Percentiles rank a stretch among this genome's conserved stretches.
Evolutionary conservation across 2,888 invertebrate species (phyloP).

Genomic region (Ochropleura leucogaster): DNA sequence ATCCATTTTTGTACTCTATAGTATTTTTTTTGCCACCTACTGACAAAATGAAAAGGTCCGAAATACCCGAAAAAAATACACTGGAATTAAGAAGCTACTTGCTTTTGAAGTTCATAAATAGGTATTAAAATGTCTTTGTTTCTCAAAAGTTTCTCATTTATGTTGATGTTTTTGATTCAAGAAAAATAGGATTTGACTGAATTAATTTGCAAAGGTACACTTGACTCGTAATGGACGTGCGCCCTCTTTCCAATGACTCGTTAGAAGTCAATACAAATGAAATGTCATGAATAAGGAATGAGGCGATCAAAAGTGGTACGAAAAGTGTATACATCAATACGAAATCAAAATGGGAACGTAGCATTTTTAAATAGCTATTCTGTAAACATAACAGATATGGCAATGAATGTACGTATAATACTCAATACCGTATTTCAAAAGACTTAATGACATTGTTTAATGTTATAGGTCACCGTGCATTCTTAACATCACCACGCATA

Average conservation of each 20-base stretch:
- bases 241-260: constrained; percentile 60
- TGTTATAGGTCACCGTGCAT: background rate
- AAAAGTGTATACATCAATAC: constrained; percentile 69
- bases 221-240: constrained; percentile 58
- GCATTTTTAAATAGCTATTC: constrained; percentile 18
- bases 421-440: background rate
- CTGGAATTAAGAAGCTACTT: constrained; percentile 29
- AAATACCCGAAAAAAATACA: constrained; percentile 19
- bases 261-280: constrained; percentile 76
- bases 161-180: constrained; percentile 59
- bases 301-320: constrained; percentile 77
- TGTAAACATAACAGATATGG: background rate
- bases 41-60: background rate
- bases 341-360: constrained; percentile 20
- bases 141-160: constrained; percentile 30
- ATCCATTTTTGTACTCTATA: background rate
- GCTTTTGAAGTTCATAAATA: constrained; percentile 39
- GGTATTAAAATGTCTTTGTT: constrained; percentile 51
- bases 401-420: background rate
- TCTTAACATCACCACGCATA: background rate
- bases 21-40: background rate
- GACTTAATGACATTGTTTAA: background rate
- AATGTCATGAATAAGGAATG: constrained; percentile 82
- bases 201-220: constrained; percentile 52
- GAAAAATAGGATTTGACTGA: constrained; percentile 55